Percentiles rank a stretch among this genome's conserved stretches.
phyloP scores from a whole-genome alignment of 2,113 vertebrate genomes.

The Mirounga angustirostris region DNA sequence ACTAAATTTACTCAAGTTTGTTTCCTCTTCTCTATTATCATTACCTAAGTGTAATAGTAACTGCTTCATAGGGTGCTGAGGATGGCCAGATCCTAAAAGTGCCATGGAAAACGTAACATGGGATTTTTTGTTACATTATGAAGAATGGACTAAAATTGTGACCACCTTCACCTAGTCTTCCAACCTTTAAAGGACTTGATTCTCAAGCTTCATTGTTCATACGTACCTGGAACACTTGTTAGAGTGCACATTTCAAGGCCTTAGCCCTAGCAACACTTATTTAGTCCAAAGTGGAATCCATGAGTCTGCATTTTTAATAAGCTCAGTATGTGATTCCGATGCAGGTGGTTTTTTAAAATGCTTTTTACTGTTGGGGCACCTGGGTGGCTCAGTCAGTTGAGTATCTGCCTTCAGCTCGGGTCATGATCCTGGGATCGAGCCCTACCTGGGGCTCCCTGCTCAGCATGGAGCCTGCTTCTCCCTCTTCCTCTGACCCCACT shows the following conservation, averaged over 20 bases:
- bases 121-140: conserved; percentile 39
- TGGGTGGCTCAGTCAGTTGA: too few relatives aligned
- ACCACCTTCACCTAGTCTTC: not conserved
- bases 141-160: conserved; percentile 13
- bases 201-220: not conserved
- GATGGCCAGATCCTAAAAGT: conserved; percentile 36
- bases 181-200: conserved; percentile 37
- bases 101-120: not conserved
- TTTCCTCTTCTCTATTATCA: conserved; percentile 15
- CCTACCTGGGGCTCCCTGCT: too few relatives aligned
- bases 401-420: too few relatives aligned
- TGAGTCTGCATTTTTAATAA: not conserved
- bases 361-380: not conserved
- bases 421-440: too few relatives aligned
- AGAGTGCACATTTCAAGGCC: not conserved
- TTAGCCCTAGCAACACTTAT: conserved; percentile 15
- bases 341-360: not conserved
- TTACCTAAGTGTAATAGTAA: conserved; percentile 5
- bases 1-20: conserved; percentile 24
- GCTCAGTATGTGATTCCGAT: not conserved
- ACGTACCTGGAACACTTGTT: not conserved
- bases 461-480: not conserved
- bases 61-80: not conserved
- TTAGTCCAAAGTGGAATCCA: not conserved
- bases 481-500: not conserved